Evolutionary conservation across 2,888 invertebrate genomes (phyloP).

Genomic region (Timandra comae): DNA sequence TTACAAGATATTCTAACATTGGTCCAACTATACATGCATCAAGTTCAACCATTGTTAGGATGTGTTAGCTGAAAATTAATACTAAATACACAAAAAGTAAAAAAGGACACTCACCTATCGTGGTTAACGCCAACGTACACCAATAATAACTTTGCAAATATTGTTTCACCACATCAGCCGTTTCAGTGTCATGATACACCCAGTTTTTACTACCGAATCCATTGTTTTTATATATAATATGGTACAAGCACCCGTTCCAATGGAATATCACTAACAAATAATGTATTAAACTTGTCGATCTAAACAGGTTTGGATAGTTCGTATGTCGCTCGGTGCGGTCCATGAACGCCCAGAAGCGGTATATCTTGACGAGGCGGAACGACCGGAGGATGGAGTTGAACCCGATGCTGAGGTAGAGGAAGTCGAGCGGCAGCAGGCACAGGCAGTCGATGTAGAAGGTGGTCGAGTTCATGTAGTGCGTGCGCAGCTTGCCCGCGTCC

Average conservation of each 20-base stretch:
- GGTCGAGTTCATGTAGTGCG: constrained; percentile 98
- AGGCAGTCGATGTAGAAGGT: constrained; percentile 99
- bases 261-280: constrained; percentile 98
- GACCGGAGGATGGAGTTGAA: constrained; percentile 97
- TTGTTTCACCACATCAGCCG: constrained; percentile 92
- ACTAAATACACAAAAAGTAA: too few relatives aligned
- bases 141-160: constrained; percentile 99
- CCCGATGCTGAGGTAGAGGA: constrained; percentile 97
- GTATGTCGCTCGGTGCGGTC: constrained; percentile 98
- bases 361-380: constrained; percentile 97
- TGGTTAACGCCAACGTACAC: constrained; percentile 97
- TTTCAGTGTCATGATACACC: constrained; percentile 91
- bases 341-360: constrained; percentile 99
- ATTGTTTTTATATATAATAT: constrained; percentile 96
- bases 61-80: too few relatives aligned
- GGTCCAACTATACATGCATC: constrained; percentile 1
- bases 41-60: too few relatives aligned
- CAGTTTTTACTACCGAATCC: constrained; percentile 95
- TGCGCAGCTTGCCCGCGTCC: constrained; percentile 92
- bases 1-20: constrained; percentile 3
- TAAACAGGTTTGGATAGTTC: constrained; percentile 98
- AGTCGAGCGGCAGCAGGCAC: constrained; percentile 97
- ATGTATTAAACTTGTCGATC: constrained; percentile 94
- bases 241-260: constrained; percentile 99
- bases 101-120: constrained; percentile 82